Evolutionary conservation across 2,113 vertebrate species (phyloP).

Genomic region (Brachirus orientalis): DNA sequence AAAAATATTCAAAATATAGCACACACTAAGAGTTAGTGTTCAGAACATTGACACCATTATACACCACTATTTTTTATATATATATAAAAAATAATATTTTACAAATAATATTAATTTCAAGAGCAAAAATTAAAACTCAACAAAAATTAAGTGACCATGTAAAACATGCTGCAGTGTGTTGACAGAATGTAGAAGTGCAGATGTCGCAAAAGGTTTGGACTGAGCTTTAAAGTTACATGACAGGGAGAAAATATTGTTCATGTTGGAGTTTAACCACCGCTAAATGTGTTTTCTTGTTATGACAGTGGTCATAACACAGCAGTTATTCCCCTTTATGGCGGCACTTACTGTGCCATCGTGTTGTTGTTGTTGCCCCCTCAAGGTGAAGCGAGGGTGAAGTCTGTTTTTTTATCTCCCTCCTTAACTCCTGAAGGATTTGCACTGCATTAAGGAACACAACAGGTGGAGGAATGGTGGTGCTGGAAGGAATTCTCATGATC

Average conservation of each 20-base stretch:
- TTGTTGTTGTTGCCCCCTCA: slow-evolving; percentile 18
- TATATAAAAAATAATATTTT: too few species aligned
- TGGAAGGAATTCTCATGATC: slow-evolving; percentile 51
- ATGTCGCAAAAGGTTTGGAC: neutral
- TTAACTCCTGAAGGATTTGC: slow-evolving; percentile 32
- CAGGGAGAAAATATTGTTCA: neutral
- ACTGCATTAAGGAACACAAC: slow-evolving; percentile 43
- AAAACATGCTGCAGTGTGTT: too few species aligned
- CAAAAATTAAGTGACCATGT: too few species aligned
- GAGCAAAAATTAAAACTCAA: too few species aligned
- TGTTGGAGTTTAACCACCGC: slow-evolving; percentile 25
- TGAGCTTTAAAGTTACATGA: slow-evolving; percentile 14
- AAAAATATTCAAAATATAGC: too few species aligned
- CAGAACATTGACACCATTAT: too few species aligned
- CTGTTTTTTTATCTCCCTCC: slow-evolving; percentile 31
- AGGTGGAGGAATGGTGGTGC: slow-evolving; percentile 52
- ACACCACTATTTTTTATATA: too few species aligned
- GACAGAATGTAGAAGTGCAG: neutral
- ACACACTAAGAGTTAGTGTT: too few species aligned
- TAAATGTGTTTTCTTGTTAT: slow-evolving; percentile 22
- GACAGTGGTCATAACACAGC: neutral
- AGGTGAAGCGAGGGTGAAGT: slow-evolving; percentile 52
- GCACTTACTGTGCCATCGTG: slow-evolving; percentile 11
- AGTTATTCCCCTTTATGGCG: slow-evolving; percentile 6
- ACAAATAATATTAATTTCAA: too few species aligned